Conservation (phyloP, 2,113 vertebrate genomes). For the Morone chrysops region DNA sequence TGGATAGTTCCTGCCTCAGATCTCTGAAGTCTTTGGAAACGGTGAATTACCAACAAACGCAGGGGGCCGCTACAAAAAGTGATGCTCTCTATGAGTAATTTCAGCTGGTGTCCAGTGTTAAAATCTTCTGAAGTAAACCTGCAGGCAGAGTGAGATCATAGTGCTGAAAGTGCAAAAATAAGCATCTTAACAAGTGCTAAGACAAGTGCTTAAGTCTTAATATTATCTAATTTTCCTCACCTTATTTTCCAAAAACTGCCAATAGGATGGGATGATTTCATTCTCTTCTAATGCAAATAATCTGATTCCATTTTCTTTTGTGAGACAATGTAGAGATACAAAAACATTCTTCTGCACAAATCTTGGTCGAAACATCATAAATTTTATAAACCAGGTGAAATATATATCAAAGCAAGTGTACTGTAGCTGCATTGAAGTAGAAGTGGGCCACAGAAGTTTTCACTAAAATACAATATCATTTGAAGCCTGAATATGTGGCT, state of each 20-base stretch:
- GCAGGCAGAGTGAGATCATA: neutral
- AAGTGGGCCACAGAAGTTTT: conserved; percentile 24
- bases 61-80: conserved; percentile 5
- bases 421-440: conserved; percentile 9
- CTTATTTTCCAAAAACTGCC: neutral
- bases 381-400: conserved; percentile 37
- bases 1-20: conserved; percentile 18
- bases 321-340: neutral
- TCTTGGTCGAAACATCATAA: neutral
- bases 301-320: neutral
- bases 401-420: conserved; percentile 17
- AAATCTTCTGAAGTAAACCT: conserved; percentile 1
- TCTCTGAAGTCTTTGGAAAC: conserved; percentile 35
- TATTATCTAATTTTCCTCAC: neutral
- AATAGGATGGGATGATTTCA: neutral
- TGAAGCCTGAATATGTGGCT: conserved; percentile 7
- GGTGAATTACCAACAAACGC: conserved; percentile 19
- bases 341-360: conserved; percentile 14
- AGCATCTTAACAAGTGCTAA: neutral
- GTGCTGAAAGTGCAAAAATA: neutral
- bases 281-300: neutral
- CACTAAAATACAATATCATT: conserved; percentile 11
- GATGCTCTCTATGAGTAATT: neutral
- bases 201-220: neutral
- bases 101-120: neutral